Evolutionary conservation across 1,140 invertebrate genomes (phyloP), one percentile per base, ranked within the genome.

Genomic region (Uloborus diversus): DNA sequence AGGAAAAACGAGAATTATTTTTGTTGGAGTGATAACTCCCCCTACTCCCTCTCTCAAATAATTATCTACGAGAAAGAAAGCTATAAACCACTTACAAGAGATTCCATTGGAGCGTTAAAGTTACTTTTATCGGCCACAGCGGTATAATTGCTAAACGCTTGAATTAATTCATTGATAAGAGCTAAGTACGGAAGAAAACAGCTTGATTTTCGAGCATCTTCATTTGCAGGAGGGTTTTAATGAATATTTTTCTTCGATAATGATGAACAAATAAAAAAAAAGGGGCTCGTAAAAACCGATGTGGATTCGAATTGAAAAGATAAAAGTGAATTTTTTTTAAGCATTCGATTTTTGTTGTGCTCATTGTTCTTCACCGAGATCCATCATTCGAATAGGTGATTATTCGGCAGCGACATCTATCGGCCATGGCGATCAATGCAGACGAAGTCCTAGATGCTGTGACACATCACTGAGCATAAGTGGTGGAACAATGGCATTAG

Each of bases 31-130:
- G 62, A 78, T 78, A 66, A 78, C 62, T 65, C 32, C 30, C 37
- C 56, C 25, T 53, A 56, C 32, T 47, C 37, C 56, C 25, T 53
- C 56, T 78, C 61, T 25, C 73, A 78, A 78, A 78, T 78, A 78
- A 78, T 78, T 78, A 78, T 78, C 73, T 78, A n/a, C 42, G 47
- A 13, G 62, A 78, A 78, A 78, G 73, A 78, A 78, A 49, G 61
- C 73, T 66, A 66, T 78, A 78, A 78, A 78, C 73, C 73, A 65
- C 73, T 78, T 78, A 78, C 73, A 78, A 78, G 73, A 78, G 73
- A 51, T 20, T 66, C 42, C 42, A 78, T 61, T 78, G 61, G 66
- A 56, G 73, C 73, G 73, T 78, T 78, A 78, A 78, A 78, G 73
- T 78, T 78, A 78, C 61, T 78, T 75, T 78, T 78, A 78, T 78